Evolutionary conservation across 2,797 vertebrate genomes (phyloP).

Genomic region (Poeciliopsis gracilis): DNA sequence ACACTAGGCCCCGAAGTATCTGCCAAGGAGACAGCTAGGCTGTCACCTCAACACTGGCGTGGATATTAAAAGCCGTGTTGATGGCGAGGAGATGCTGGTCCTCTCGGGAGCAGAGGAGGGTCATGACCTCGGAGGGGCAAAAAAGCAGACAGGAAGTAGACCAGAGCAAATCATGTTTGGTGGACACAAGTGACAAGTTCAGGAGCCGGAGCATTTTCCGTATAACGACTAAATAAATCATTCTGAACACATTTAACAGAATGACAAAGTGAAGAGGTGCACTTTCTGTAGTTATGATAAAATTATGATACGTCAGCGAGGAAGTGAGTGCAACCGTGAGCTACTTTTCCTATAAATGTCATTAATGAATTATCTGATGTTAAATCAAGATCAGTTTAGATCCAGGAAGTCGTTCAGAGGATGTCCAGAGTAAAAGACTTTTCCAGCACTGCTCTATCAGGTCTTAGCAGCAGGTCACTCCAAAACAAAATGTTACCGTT

Average conservation of each 20-base stretch:
- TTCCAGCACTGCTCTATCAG: too few species aligned
- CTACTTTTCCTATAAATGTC: neutral
- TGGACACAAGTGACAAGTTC: slow-evolving; percentile 35
- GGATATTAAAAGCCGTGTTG: slow-evolving; percentile 82
- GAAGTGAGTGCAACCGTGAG: neutral
- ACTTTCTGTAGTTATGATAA: slow-evolving; percentile 9
- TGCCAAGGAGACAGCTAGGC: slow-evolving; percentile 77
- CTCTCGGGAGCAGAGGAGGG: slow-evolving; percentile 46
- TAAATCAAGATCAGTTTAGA: neutral
- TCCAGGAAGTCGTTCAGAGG: neutral
- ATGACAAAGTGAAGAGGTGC: neutral
- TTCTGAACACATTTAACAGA: slow-evolving; percentile 15
- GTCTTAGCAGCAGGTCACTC: neutral
- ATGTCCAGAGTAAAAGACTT: neutral
- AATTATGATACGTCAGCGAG: neutral
- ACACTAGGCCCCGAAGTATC: slow-evolving; percentile 71
- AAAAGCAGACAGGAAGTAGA: slow-evolving; percentile 48
- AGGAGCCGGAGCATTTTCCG: slow-evolving; percentile 23
- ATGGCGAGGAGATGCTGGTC: slow-evolving; percentile 67
- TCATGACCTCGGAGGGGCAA: slow-evolving; percentile 60
- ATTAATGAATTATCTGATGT: neutral
- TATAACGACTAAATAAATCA: slow-evolving; percentile 25
- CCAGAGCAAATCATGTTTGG: slow-evolving; percentile 26
- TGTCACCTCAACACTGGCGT: slow-evolving; percentile 71
- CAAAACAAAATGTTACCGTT: too few species aligned